Base-by-base conservation (phyloP, 2,888 invertebrate species). In the Phyto melanocephala region DNA sequence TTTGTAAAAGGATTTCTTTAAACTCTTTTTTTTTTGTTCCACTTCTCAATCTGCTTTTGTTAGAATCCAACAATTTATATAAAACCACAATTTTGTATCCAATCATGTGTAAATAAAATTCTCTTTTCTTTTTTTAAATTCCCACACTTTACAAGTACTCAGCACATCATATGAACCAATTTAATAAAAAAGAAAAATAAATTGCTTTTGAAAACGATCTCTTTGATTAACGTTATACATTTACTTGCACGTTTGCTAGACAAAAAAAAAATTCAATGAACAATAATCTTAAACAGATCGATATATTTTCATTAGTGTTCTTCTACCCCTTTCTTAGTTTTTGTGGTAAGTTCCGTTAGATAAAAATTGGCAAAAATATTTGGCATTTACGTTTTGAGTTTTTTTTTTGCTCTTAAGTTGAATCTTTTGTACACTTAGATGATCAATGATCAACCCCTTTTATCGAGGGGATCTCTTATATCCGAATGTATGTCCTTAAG, bases 91-190 rank as follows among this genome's bases (percentile, higher is more conserved):
- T 71, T 56, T 65, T 67, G 56, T 62, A 82, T 67, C 65, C 40
- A 60, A 82, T 82, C 79, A 82, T 67, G 79, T 76, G 79, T 76
- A 75, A 79, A 67, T 75, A 60, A 68, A 58, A 15, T 40, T 63
- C 52, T 65, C 50, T 54, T 65, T 70, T 35, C 22, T 33, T 56
- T 35, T 37, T 10, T 15, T 8, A 75, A 71, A 65, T 82, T 82
- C 82, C 82, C 82, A 82, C 82, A 82, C 75, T 76, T 60, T 45
- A 56, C 40, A 67, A 67, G 60, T 63, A 81, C 54, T 65, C 65
- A 54, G 17, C 15, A 47, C 35, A 63, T 77, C 20, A 45, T 63
- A 70, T 47, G 54, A 47, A 63, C 54, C 17, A 60, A 68, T 52
- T 58, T 24, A 52, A 54, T 74, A 15, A 42, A 28, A 28, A 6